Base-by-base conservation (phyloP, 1,140 invertebrate species). In the Dendrolimus kikuchii region DNA sequence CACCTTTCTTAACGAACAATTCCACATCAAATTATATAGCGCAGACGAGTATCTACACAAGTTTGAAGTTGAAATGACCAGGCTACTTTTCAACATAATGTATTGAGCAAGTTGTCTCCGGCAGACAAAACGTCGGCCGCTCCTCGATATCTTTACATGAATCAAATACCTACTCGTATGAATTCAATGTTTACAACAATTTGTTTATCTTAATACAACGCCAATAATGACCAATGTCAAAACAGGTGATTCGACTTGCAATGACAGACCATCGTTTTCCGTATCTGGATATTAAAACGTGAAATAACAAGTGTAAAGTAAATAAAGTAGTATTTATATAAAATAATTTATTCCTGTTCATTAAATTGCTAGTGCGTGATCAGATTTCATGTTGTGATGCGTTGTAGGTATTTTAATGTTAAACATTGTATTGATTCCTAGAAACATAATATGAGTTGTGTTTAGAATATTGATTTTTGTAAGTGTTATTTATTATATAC, bases 61-160 rank as follows among this genome's bases (percentile, higher is more conserved):
- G 7, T 46, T 36, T 46, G 38, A 46, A 46, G 4, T 6, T 37
- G 46, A 9, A 46, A 54, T 36, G 60, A 60, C 47, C 58, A 63
- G 7, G 23, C 39, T 51, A 48, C 36, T 40, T 46, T 49, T 42
- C 56, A 51, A 64, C 59, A 60, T 64, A 60, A 54, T 47, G 51
- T 54, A 57, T 46, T 10, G 40, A 8, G 44, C 41, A 2, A 8
- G 59, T 7, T 48, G 39, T 46, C 51, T 41, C 59, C 48, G 66
- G 54, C 66, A 71, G 71, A 74, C 74, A 71, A 69, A 66, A 68
- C 63, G 71, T 70, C 74, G 65, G 51, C 66, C 53, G 40, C 43
- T 37, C 40, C 44, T 50, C 59, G 50, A 48, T 62, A 59, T 64
- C 47, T 53, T 50, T 48, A 50, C 52, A 60, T 58, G 47, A 59